These are phyloP conservation scores for Ariolimax columbianus DNA, from an alignment of 2,888 invertebrate species.

Conservation along the genomic window DNA sequence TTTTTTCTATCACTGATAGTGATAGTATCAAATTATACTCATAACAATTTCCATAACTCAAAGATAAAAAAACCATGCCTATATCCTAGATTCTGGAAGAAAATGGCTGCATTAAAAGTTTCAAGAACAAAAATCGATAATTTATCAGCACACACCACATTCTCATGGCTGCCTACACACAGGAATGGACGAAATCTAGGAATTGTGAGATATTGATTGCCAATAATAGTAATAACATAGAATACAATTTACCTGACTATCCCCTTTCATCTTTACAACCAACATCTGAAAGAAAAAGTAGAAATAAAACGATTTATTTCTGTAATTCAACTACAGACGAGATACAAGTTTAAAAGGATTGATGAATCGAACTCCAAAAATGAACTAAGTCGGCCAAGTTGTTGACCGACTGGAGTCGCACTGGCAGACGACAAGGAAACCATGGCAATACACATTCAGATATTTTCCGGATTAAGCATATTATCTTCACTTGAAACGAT, in stretches of 20 bases:
- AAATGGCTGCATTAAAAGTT: constrained; percentile 65
- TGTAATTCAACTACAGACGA: background rate
- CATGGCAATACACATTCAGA: constrained; percentile 43
- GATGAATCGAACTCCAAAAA: constrained; percentile 24
- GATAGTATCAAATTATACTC: background rate
- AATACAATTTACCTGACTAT: constrained; percentile 68
- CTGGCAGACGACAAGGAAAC: constrained; percentile 22
- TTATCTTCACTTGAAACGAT: background rate
- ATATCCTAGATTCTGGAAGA: constrained; percentile 44
- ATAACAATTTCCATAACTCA: background rate
- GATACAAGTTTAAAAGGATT: constrained; percentile 6
- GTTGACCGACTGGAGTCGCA: constrained; percentile 17
- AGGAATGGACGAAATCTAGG: constrained; percentile 41
- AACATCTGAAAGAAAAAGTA: constrained; percentile 62
- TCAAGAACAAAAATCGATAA: constrained; percentile 71
- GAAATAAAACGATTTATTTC: background rate
- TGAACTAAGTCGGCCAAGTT: constrained; percentile 33
- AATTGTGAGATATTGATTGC: constrained; percentile 32
- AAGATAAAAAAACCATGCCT: constrained; percentile 7
- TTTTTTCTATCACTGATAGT: too few relatives aligned
- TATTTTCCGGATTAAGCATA: background rate
- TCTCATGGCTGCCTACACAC: constrained; percentile 47
- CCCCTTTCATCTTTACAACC: constrained; percentile 72
- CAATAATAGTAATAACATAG: background rate
- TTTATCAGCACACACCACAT: constrained; percentile 51